Conservation (phyloP, 2,888 invertebrate species). For the Sesia apiformis region DNA sequence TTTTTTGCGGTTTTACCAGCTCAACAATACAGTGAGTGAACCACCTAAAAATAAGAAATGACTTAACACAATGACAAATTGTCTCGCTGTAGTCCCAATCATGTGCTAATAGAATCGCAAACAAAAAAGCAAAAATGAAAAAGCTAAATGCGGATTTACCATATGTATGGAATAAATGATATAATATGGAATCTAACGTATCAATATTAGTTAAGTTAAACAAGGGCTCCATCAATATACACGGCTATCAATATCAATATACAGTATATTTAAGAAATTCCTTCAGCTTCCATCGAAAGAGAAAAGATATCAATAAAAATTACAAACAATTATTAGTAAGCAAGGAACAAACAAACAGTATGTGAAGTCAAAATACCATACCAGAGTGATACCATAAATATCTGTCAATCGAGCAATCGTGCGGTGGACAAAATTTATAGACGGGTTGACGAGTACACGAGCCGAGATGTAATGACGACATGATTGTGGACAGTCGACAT, state of each 20-base stretch:
- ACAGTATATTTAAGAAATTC: too few relatives aligned
- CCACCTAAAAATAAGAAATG: conserved; percentile 60
- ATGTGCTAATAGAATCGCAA: conserved; percentile 64
- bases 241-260: too few relatives aligned
- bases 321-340: too few relatives aligned
- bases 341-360: too few relatives aligned
- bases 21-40: conserved; percentile 28
- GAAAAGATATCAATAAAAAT: too few relatives aligned
- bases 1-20: conserved; percentile 38
- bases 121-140: conserved; percentile 52
- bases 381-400: conserved; percentile 39
- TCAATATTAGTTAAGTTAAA: conserved; percentile 43
- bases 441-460: conserved; percentile 53
- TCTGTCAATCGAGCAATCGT: conserved; percentile 53
- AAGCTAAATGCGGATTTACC: conserved; percentile 62
- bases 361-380: background rate
- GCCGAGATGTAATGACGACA: conserved; percentile 66
- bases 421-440: conserved; percentile 68
- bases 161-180: conserved; percentile 13
- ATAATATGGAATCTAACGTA: conserved; percentile 49
- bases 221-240: too few relatives aligned
- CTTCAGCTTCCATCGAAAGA: too few relatives aligned
- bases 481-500: conserved; percentile 65
- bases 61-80: conserved; percentile 60
- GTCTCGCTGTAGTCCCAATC: conserved; percentile 66